Percentiles rank a stretch among this genome's conserved stretches.
phyloP scores from a whole-genome alignment of 2,888 invertebrate genomes.

The Villa cingulata region DNA sequence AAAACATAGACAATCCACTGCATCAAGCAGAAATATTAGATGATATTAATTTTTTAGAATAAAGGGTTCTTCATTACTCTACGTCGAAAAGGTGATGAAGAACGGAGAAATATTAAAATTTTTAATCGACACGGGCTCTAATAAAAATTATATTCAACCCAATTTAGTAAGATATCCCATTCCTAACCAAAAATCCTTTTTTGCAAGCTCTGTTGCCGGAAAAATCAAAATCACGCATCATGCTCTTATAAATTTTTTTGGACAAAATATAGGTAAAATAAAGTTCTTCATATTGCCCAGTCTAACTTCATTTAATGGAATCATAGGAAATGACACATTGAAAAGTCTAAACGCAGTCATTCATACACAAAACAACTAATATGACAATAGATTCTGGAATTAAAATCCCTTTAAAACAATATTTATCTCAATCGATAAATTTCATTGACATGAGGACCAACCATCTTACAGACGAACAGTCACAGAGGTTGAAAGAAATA shows the following conservation, averaged over 20 bases:
- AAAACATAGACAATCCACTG: neutral
- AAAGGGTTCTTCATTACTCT: constrained; percentile 11
- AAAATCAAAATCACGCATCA: constrained; percentile 8
- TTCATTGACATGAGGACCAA: neutral
- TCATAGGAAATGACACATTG: neutral
- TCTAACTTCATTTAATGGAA: neutral
- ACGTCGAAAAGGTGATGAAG: constrained; percentile 3
- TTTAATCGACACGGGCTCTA: constrained; percentile 7
- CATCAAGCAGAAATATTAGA: neutral
- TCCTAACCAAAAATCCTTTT: constrained; percentile 7
- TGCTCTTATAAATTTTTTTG: constrained; percentile 8
- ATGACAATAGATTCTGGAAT: neutral
- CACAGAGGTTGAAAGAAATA: neutral
- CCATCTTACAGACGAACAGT: neutral
- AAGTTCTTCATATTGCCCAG: neutral
- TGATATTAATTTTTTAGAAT: constrained; percentile 11
- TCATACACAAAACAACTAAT: neutral
- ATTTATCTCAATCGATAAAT: neutral
- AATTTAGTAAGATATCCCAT: constrained; percentile 6
- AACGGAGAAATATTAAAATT: constrained; percentile 9
- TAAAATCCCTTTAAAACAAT: constrained; percentile 1
- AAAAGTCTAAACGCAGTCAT: neutral
- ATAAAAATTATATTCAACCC: constrained; percentile 5
- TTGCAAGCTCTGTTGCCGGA: constrained; percentile 9
- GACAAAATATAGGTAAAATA: neutral